Base-by-base conservation (phyloP, 2,888 invertebrate species). In the Diplazon laetatorius region DNA sequence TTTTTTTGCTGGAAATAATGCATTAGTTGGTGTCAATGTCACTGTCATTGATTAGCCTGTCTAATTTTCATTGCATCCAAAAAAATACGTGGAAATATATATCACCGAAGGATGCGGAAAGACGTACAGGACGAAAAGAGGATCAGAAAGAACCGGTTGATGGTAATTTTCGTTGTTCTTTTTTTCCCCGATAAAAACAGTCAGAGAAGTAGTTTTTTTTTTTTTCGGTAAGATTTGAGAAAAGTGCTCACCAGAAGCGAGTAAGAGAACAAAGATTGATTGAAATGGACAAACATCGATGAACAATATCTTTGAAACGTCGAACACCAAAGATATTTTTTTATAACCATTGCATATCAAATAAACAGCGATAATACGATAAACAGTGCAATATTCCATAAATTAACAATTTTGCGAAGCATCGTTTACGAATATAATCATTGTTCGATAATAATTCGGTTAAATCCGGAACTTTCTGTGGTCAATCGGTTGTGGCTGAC, bases 1-100 rank as follows among this genome's bases (percentile, higher is more conserved):
- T 57, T 48, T 62, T 62, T 57, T 48, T 12, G 62, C 78, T 79
- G 78, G 68, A 79, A 79, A 75, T 59, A 71, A 75, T 5, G 39
- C n/a, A 68, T 79, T 72, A 79, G 68, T 71, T 71, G 9, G 30
- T 9, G 60, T 25, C 12, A 52, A 14, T 48, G 20, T 46, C 42
- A 25, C 30, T 25, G 35, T 73, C 16, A 30, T 30, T 20, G 25
- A 8, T 39, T 52, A 16, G 14, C 25, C 48, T 48, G 37, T 25
- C 48, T 6, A 14, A 35, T 44, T 46, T 25, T n/a, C n/a, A 8
- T 50, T 9, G 16, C n/a, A 18, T 18, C n/a, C n/a, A 39, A 62
- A 12, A 60, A 9, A 52, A 20, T 30, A 48, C 8, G 37, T 50
- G 10, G 37, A 30, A 12, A 39, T 50, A 60, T 30, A 30, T 20